Base-by-base conservation (phyloP, 2,797 vertebrate genomes). In the Erethizon dorsatum region DNA sequence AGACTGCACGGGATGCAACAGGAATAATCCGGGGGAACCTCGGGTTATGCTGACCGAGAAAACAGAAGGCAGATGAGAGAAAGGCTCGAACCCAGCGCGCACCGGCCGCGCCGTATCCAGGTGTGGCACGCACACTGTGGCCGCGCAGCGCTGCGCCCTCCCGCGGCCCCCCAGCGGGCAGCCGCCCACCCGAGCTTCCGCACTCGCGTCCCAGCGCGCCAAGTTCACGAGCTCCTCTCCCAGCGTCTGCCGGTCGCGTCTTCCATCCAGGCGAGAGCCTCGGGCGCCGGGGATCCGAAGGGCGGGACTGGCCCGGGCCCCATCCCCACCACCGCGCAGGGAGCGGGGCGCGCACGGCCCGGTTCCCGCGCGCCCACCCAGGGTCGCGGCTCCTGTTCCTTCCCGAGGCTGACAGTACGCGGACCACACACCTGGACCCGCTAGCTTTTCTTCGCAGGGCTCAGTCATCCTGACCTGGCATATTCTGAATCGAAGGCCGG, bases 381-480 rank as follows among this genome's bases (percentile, higher is more conserved):
- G 63, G 83, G 1, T 65, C 89, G 63, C 17, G 22, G 57, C 65
- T 78, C 0, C 73, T 28, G 31, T 5, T 80, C 57, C 41, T 88
- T 65, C 54, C 52, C 4, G 15, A 18, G 0, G 85, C 37, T 45
- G 71, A 12, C 57, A 52, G 67, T 7, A 0, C 0, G 90, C 96
- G 59, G 84, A 82, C 95, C 89, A 26, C 94, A 83, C 63, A 50
- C 80, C 54, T 45, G 52, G 33, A 85, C 59, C 77, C 37, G 13
- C 92, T 69, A 7, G 52, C 52, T 59, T 57, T 52, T 9, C 83
- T 89, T 78, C 83, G 31, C 87, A 37, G 87, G 71, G 47, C 75
- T 56, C 83, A 1, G 26, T 7, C 24, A 31, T 73, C 77, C 89
- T 37, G 77, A 41, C 92, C 61, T 41, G 1, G 6, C 67, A 10